phyloP scores from a whole-genome alignment of 2,888 invertebrate species.

The Harpagoxenus sublaevis region DNA sequence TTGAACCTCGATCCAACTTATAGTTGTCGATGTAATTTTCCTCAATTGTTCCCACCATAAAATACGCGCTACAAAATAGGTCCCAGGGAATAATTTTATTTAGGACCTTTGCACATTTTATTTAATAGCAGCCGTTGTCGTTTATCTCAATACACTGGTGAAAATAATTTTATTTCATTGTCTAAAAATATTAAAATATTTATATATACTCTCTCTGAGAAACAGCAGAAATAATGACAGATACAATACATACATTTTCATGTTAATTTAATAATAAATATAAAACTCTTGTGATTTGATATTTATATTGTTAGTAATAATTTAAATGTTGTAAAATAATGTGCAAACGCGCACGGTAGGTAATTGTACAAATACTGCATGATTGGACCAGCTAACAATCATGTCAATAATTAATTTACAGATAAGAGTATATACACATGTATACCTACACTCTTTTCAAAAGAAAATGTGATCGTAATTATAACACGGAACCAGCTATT shows the following conservation, averaged over 20 bases:
- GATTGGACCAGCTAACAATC: background rate
- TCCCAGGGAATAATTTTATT: background rate
- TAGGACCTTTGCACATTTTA: background rate
- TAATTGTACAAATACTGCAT: conserved; percentile 3
- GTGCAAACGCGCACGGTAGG: background rate
- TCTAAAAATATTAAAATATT: background rate
- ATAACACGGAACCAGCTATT: background rate
- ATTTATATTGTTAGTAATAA: background rate
- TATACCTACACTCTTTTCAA: background rate
- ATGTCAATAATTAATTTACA: conserved; percentile 12
- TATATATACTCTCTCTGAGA: background rate
- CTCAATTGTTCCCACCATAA: background rate
- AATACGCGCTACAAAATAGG: conserved; percentile 10
- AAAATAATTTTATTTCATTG: background rate
- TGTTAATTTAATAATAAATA: background rate
- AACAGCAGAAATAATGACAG: background rate
- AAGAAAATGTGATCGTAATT: background rate
- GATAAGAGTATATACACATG: background rate
- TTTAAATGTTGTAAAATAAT: conserved; percentile 5
- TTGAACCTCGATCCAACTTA: conserved; percentile 41
- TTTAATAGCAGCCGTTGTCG: background rate
- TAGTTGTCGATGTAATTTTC: conserved; percentile 14
- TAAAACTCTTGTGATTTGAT: background rate
- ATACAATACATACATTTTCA: background rate
- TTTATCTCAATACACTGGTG: background rate